These are phyloP conservation scores for Drosophila equinoxialis DNA, from an alignment of 1,140 invertebrate genomes.

Conservation along the genomic window DNA sequence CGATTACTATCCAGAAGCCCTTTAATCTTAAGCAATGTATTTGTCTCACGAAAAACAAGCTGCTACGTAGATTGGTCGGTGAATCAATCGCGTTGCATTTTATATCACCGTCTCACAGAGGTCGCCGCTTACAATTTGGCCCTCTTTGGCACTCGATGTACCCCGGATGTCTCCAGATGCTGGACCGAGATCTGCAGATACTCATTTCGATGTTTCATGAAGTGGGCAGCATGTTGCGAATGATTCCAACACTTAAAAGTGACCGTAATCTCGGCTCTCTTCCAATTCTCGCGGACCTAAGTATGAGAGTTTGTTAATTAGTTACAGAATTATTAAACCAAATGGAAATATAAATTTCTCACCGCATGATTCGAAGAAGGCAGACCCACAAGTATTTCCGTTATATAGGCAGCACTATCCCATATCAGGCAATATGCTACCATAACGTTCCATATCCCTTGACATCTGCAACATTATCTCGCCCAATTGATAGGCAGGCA, in stretches of 20 bases:
- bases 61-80: no score
- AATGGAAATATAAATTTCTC: no score
- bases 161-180: constrained; percentile 86
- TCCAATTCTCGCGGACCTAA: constrained; percentile 72
- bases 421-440: constrained; percentile 89
- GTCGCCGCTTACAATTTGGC: constrained; percentile 73
- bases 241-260: constrained; percentile 91
- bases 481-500: constrained; percentile 93
- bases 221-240: constrained; percentile 93
- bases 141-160: constrained; percentile 65
- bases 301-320: no score
- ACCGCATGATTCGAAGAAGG: constrained; percentile 88
- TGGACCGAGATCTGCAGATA: constrained; percentile 88
- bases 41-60: no score
- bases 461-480: constrained; percentile 89
- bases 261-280: constrained; percentile 85
- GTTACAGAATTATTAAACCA: no score
- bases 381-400: constrained; percentile 90
- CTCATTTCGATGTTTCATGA: constrained; percentile 90
- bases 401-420: constrained; percentile 94
- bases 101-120: constrained; percentile 52
- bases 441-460: constrained; percentile 86
- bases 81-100: constrained; percentile 62
- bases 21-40: constrained; percentile 26
- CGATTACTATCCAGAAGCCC: constrained; percentile 67